Base-by-base conservation (phyloP, 2,888 invertebrate genomes). In the Heliconius hortense region DNA sequence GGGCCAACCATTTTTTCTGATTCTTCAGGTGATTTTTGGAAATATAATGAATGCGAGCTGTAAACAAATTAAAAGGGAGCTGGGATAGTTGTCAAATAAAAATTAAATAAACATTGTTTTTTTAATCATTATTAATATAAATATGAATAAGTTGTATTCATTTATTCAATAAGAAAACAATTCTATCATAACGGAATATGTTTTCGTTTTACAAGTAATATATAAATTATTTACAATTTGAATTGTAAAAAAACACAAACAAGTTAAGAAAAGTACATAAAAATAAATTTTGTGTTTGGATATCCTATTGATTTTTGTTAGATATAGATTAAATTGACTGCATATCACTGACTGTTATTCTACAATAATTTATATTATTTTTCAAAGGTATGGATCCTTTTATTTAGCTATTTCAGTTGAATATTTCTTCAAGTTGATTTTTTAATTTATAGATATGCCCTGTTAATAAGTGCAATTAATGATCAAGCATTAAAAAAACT, bases 31-130 rank as follows among this genome's bases (percentile, higher is more conserved):
- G 94, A 77, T 88, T 89, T 86, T 88, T 92, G 26, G 91, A 90
- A 66, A 82, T 81, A 82, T 94, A 94, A 85, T 94, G 94, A 74
- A 88, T 74, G 75, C 90, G 88, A 63, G 93, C 94, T 94, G 90
- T 56, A 90, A 91, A 84, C 75, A 81, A 84, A 77, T 75, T 72
- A 75, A 76, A 78, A 67, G 21, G 66, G 43, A 48, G 31, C 63
- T 43, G 13, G 43, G 68, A 62, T 48, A 66, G 10, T 60, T 70
- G 7, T 13, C 21, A 39, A 31, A 35, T 60, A 15, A 66, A 64
- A 43, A 39, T 24, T 2, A 66, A 24, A 66, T 43, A 39, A 35
- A 63, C 15, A n/a, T 13, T 43, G 15, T 43, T 43, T 43, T 43
- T 11, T 43, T 15, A 43, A 43, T 43, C 8, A 43, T n/a, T n/a